Evolutionary conservation across 1,140 invertebrate species (phyloP).

Genomic region (Helicorthomorpha holstii): DNA sequence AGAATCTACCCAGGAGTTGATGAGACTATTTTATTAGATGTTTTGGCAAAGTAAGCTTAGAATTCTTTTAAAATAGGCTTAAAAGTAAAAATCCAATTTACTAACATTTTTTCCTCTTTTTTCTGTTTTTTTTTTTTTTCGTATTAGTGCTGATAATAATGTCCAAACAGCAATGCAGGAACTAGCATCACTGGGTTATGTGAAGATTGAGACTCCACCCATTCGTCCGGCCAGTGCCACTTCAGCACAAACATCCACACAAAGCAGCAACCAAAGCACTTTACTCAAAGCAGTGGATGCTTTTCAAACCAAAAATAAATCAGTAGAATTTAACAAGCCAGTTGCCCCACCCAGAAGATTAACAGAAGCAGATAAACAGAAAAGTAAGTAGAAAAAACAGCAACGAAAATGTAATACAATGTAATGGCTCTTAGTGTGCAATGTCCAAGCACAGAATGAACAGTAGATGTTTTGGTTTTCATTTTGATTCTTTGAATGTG

Average conservation of each 20-base stretch:
- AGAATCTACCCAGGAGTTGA: slow-evolving; percentile 5
- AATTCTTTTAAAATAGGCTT: background rate
- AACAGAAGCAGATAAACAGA: slow-evolving; percentile 7
- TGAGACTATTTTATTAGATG: slow-evolving; percentile 6
- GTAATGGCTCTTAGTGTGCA: too few species aligned
- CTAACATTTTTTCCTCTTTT: background rate
- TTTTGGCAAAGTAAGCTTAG: slow-evolving; percentile 1
- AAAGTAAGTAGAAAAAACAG: slow-evolving; percentile 2
- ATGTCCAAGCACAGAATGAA: too few species aligned
- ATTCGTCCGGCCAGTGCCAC: background rate
- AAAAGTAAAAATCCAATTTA: background rate
- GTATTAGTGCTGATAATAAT: slow-evolving; percentile 6
- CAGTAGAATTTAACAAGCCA: background rate
- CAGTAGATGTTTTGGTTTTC: too few species aligned
- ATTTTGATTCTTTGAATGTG: too few species aligned
- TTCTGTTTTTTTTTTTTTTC: background rate
- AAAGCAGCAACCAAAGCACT: background rate
- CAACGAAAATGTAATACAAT: too few species aligned
- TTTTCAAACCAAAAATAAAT: background rate
- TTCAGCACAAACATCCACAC: background rate
- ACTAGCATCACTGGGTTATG: slow-evolving; percentile 1
- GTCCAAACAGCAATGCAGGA: slow-evolving; percentile 7
- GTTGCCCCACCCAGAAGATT: background rate
- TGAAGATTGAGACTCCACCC: slow-evolving; percentile 7
- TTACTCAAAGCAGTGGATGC: background rate